Percentiles rank a stretch among this genome's conserved stretches.
Evolutionary conservation across 2,797 vertebrate species (phyloP).

Genomic region (Tokudaia tokunoshimensis): DNA sequence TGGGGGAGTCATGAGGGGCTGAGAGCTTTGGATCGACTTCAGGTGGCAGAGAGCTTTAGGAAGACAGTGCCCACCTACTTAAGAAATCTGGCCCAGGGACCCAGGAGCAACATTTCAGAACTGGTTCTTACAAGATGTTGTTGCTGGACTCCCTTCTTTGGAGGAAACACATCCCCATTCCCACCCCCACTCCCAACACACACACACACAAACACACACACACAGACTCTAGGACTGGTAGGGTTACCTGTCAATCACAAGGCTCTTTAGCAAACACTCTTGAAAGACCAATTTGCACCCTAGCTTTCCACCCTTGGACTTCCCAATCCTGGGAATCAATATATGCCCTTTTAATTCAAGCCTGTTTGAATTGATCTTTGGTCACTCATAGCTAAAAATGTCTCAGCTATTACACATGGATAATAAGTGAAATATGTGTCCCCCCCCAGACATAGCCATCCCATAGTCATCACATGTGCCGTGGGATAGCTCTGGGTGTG

Average conservation of each 20-base stretch:
- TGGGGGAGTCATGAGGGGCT: not conserved
- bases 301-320: not conserved
- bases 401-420: not conserved
- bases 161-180: not conserved
- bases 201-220: not conserved
- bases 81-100: constrained; percentile 45
- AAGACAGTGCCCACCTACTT: not conserved
- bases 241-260: not conserved
- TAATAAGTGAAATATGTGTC: not conserved
- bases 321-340: not conserved
- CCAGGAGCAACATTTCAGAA: not conserved
- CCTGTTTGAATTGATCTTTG: constrained; percentile 11
- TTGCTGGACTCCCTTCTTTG: not conserved
- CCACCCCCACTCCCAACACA: not conserved
- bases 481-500: not conserved
- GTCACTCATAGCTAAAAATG: not conserved
- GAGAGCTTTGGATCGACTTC: not conserved
- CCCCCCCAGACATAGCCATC: not conserved
- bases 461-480: not conserved
- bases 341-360: not conserved
- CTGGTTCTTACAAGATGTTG: not conserved
- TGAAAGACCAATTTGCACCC: not conserved
- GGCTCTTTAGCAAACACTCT: not conserved
- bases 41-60: not conserved
- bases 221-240: not conserved